Evolutionary conservation across 2,888 invertebrate species (phyloP).

Genomic region (Leucophenga montana): DNA sequence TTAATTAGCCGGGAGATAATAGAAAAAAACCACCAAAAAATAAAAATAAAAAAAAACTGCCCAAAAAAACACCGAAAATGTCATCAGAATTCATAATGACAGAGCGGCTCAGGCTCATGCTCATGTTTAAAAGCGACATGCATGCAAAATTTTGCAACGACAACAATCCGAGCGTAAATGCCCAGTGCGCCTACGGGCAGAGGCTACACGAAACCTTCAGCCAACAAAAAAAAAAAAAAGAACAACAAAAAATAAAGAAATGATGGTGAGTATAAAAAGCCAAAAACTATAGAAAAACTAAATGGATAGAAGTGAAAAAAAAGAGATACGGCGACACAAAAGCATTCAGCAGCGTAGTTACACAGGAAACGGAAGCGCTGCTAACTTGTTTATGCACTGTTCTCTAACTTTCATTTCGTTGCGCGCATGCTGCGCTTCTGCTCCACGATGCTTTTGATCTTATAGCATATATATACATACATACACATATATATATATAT

Average conservation of each 20-base stretch:
- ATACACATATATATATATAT: not conserved
- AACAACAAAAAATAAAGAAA: conserved; percentile 5
- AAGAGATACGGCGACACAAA: not conserved
- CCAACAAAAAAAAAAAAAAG: not conserved
- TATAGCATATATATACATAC: not conserved
- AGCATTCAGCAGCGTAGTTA: conserved; percentile 34
- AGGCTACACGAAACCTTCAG: not conserved
- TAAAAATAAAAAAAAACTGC: conserved; percentile 5
- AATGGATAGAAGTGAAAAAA: not conserved
- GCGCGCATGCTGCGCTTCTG: too few relatives aligned
- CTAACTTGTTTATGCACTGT: conserved; percentile 24
- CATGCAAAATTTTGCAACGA: conserved; percentile 16
- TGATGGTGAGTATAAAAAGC: not conserved
- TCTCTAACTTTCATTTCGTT: conserved; percentile 3
- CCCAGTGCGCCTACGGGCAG: conserved; percentile 16
- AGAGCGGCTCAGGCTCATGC: conserved; percentile 43
- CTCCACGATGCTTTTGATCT: not conserved
- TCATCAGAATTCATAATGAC: conserved; percentile 68
- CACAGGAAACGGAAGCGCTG: conserved; percentile 58
- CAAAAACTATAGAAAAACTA: not conserved
- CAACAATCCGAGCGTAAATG: conserved; percentile 4
- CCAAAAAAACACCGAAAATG: conserved; percentile 48
- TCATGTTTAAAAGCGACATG: conserved; percentile 24
- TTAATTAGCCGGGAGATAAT: conserved; percentile 32
- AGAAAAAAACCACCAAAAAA: not conserved